Evolutionary conservation across 2,888 invertebrate genomes (phyloP).

Genomic region (Habrosyne pyritoides): DNA sequence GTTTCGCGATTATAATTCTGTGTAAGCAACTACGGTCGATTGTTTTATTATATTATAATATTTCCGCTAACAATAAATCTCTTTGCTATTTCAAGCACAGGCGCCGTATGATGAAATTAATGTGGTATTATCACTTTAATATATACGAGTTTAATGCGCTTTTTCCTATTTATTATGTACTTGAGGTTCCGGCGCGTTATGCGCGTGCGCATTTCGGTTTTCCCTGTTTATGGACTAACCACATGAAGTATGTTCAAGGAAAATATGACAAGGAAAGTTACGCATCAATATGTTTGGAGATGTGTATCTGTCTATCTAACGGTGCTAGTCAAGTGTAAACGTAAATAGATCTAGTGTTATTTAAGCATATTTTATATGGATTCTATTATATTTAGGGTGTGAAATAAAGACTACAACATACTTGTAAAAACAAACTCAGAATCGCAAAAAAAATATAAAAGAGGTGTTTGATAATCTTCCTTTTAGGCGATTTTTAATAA

Average conservation of each 20-base stretch:
- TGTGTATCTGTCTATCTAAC: background rate
- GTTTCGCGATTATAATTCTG: background rate
- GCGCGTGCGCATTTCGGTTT: background rate
- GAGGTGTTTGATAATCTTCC: no score
- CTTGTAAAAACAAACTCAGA: no score
- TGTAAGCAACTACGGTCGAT: background rate
- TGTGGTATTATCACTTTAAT: constrained; percentile 6
- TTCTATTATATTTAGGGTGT: no score
- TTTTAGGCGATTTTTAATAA: no score
- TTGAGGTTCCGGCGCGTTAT: background rate
- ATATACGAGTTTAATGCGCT: constrained; percentile 4
- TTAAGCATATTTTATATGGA: no score
- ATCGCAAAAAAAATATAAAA: no score
- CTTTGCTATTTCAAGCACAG: constrained; percentile 2
- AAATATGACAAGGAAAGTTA: background rate
- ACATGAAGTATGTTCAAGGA: background rate
- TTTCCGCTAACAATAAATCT: constrained; percentile 2
- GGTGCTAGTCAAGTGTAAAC: background rate
- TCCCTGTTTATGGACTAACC: background rate
- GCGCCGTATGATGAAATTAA: constrained; percentile 3
- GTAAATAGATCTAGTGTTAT: no score
- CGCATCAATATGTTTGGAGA: background rate
- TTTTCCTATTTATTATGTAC: constrained; percentile 5
- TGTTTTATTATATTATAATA: constrained; percentile 4
- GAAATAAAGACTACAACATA: no score